Conservation (phyloP, 2,113 vertebrate species). For the Gallinago jamesoni region DNA sequence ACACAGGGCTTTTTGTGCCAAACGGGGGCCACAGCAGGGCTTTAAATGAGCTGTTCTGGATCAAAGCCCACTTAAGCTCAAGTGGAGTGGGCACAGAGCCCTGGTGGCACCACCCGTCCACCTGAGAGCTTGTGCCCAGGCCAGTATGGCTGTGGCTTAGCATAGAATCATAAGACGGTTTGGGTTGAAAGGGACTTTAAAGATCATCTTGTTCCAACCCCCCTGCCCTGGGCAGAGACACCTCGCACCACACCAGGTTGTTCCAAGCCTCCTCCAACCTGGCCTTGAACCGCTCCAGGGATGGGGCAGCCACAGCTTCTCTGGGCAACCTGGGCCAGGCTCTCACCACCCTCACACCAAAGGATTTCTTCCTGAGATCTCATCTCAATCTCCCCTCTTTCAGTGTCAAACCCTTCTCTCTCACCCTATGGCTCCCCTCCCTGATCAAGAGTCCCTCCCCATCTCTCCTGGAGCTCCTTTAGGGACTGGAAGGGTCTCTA, state of each 20-base stretch:
- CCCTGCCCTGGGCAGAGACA: not conserved
- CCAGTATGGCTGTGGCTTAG: not conserved
- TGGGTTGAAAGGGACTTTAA: not conserved
- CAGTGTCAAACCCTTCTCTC: too few relatives aligned
- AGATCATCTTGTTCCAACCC: not conserved
- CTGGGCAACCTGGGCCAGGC: too few relatives aligned
- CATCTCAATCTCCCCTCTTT: too few relatives aligned
- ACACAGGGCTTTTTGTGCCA: not conserved
- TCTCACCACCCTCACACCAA: too few relatives aligned
- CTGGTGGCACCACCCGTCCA: not conserved
- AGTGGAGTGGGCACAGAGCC: not conserved
- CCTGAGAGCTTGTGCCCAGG: not conserved
- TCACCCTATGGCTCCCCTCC: too few relatives aligned
- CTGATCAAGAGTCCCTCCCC: too few relatives aligned
- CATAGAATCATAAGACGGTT: not conserved
- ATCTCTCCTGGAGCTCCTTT: too few relatives aligned
- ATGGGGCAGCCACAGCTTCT: too few relatives aligned
- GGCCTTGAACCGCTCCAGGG: not conserved
- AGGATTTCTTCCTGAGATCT: too few relatives aligned
- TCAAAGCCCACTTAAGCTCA: not conserved
- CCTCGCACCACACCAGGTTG: not conserved
- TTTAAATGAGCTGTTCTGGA: not conserved
- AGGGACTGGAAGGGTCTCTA: too few relatives aligned
- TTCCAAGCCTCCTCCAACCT: not conserved
- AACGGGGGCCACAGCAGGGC: rapidly evolving